Evolutionary conservation across 2,113 vertebrate genomes (phyloP), one percentile per base, ranked within the genome.

Genomic region (Hemibagrus wyckioides): DNA sequence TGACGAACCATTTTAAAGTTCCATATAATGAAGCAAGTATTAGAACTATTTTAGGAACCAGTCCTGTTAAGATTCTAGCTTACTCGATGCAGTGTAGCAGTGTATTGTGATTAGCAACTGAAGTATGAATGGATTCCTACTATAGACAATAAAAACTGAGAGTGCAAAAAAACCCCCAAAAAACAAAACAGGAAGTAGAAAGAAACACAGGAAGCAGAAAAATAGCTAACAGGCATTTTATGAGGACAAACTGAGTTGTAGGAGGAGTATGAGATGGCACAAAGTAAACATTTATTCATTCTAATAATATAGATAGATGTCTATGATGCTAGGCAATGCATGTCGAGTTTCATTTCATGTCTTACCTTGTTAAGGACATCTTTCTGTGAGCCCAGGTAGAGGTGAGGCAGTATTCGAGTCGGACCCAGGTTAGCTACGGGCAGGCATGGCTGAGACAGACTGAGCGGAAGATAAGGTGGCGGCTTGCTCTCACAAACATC

Each of bases 351-450:
- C 6, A 36, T 7, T 19, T 11, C 39, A 33, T 6, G n/a, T 33
- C 59, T 4, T 92, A 98, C 97, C 97, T 99, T 97, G 94, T 99
- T 99, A 76, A 99, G 96, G 86, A 99, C 98, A 0, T 99, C 98
- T 85, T 98, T 99, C 94, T 99, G 98, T 33, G 98, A 99, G 90
- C 98, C 98, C 94, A 99, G 94, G 94, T 99, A 99, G 83, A 99
- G 97, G 93, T 99, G 98, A 2, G 98, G 97, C 91, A 99, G 95
- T 94, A 99, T 99, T 85, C 97, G 97, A 0, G 98, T 99, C 19
- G 96, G 97, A 80, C 98, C 97, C 0, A 99, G 93, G 0, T 99
- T 99, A 88, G 98, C 96, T 91, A 97, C 97, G 0, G 98, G 97
- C 92, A 99, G 90, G 91, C 98, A 99, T 8, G 98, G 98, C 94